Percentiles rank a stretch among this genome's conserved stretches.
These are phyloP conservation scores for Anguilla obscura DNA, from an alignment of 2,797 vertebrate species.

Conservation along the genomic window DNA sequence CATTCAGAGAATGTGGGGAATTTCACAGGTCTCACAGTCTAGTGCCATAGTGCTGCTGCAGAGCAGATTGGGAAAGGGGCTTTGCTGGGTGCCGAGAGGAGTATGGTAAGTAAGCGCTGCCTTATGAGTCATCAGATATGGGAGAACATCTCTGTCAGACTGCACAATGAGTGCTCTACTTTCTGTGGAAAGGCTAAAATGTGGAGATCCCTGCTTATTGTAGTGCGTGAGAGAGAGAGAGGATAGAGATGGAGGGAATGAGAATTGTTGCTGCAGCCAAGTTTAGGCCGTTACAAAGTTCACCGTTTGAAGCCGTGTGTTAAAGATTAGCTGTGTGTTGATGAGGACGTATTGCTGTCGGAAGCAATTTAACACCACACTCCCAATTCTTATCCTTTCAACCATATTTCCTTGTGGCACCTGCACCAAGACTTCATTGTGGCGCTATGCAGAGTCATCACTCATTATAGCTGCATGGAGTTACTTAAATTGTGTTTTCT, in stretches of 20 bases:
- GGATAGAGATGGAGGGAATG: background rate
- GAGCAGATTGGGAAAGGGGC: background rate
- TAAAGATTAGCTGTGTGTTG: slow-evolving; percentile 21
- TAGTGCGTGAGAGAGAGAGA: background rate
- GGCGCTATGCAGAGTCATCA: background rate
- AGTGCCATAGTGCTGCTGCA: background rate
- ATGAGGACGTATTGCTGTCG: background rate
- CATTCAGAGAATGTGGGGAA: background rate
- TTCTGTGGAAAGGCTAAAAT: background rate
- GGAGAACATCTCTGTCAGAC: slow-evolving; percentile 30
- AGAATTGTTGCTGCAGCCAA: background rate
- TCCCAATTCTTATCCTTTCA: background rate
- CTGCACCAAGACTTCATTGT: background rate
- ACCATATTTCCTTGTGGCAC: background rate
- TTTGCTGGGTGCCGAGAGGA: slow-evolving; percentile 9
- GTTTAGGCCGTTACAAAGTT: background rate
- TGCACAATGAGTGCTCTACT: background rate
- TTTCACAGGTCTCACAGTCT: background rate
- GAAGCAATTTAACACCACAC: background rate
- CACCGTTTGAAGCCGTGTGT: slow-evolving; percentile 2
- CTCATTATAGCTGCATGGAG: background rate
- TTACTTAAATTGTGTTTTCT: background rate
- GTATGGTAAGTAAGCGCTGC: slow-evolving; percentile 1
- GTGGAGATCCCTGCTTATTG: background rate
- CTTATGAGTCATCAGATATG: slow-evolving; percentile 33